These are phyloP conservation scores for Heterocephalus glaber DNA, from an alignment of 2,113 vertebrate genomes.

Conservation along the genomic window DNA sequence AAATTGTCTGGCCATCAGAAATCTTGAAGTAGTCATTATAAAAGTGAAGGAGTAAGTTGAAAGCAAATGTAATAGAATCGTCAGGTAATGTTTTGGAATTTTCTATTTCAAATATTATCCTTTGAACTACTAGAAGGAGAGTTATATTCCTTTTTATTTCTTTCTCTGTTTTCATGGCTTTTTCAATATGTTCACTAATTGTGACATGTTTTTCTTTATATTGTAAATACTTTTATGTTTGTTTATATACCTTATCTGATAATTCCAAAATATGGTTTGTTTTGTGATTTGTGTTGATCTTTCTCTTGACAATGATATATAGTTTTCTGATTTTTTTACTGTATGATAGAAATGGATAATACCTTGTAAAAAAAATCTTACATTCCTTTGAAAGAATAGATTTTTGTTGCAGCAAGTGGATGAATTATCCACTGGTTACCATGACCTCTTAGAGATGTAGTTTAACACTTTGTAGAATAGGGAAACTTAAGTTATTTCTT, in stretches of 20 bases:
- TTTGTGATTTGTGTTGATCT: neutral
- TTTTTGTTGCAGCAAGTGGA: neutral
- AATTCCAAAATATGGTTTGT: neutral
- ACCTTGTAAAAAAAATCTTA: neutral
- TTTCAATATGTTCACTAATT: neutral
- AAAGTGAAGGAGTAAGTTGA: neutral
- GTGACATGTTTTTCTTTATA: neutral
- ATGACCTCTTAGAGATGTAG: neutral
- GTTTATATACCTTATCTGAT: neutral
- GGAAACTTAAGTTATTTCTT: neutral
- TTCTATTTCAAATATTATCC: neutral
- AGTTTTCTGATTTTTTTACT: neutral
- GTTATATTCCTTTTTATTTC: neutral
- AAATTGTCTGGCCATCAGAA: neutral
- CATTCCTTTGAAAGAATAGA: neutral
- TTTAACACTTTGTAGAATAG: neutral
- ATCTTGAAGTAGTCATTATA: constrained; percentile 26
- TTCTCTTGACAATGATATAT: neutral
- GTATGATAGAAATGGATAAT: neutral
- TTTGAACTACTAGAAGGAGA: neutral
- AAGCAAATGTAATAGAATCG: neutral
- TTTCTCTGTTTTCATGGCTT: neutral
- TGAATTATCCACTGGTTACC: neutral
- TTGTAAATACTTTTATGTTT: neutral
- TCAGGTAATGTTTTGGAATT: neutral